Evolutionary conservation across 2,888 invertebrate genomes (phyloP), one percentile per base, ranked within the genome.

Genomic region (Amphipyra berbera): DNA sequence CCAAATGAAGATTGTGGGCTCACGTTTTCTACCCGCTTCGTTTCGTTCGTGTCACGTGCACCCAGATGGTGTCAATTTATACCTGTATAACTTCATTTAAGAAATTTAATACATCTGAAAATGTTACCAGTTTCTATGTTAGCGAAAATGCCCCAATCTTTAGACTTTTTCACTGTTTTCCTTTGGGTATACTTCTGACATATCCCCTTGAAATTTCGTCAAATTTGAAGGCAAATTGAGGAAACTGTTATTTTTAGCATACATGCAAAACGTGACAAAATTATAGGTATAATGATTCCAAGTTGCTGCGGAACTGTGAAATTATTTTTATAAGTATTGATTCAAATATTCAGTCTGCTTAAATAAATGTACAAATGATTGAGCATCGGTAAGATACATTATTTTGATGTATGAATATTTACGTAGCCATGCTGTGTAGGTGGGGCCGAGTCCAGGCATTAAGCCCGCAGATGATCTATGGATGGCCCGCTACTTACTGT

Each of bases 361-460:
- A 13, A 5, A 33, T 13, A 13, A 21, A 45, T 37, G 12, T 44
- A 21, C 2, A 13, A 41, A 41, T 68, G 33, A 70, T 53, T 33
- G 38, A 64, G 33, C 12, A 33, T 57, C 40, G 30, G 0, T 10
- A 41, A 68, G 45, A 55, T 41, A 30, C 6, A 49, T 68, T 37
- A 27, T 10, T 40, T 47, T 14, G 12, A 6, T 42, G 5, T n/a
- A 46, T 54, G n/a, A 48, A 46, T 67, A 46, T 57, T 44, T 44
- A 52, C 52, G 6, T 37, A 48, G 52, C n/a, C 14, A 35, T 52
- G 44, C 54, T 57, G 6, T 40, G 44, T 59, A 98, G 95, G 97
- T 99, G 7, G 99, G 99, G 0, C 99, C 99, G 0, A 97, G 97
- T 83, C 96, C 97, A 63, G 98, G 98, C 0, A 97, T 98, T 69